Conservation (phyloP, 2,113 vertebrate species). For the Amblyopsis rosae region DNA sequence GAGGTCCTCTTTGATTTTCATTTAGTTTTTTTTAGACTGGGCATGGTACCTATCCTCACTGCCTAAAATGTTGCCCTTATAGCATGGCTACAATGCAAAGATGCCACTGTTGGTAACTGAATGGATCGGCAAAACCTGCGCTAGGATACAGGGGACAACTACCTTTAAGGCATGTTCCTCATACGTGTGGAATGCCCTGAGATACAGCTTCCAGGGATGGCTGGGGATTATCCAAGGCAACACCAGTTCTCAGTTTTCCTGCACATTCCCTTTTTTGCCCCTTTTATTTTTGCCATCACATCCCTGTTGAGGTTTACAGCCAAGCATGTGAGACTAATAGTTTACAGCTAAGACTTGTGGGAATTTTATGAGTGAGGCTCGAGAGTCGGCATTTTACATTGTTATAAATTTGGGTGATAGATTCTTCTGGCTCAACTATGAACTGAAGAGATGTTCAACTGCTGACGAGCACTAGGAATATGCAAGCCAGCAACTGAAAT, state of each 20-base stretch:
- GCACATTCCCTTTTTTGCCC: background rate
- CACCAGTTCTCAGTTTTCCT: background rate
- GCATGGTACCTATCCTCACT: background rate
- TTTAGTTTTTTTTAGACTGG: background rate
- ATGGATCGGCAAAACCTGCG: background rate
- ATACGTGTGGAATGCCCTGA: background rate
- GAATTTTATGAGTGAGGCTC: background rate
- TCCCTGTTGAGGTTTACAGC: background rate
- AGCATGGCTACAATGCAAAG: background rate
- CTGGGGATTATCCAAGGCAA: background rate
- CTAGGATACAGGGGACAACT: background rate
- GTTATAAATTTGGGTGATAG: no score
- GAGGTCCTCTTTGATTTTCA: background rate
- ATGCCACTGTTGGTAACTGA: background rate
- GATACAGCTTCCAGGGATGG: background rate
- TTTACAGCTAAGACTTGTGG: background rate
- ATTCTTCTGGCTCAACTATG: no score
- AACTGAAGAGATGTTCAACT: no score
- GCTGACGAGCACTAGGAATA: no score
- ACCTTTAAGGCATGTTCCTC: background rate
- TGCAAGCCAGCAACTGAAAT: no score
- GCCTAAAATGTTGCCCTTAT: background rate
- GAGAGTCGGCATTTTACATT: no score
- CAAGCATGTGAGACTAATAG: background rate
- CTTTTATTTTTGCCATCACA: background rate